Conservation (phyloP, 2,113 vertebrate genomes). For the Athene noctua region DNA sequence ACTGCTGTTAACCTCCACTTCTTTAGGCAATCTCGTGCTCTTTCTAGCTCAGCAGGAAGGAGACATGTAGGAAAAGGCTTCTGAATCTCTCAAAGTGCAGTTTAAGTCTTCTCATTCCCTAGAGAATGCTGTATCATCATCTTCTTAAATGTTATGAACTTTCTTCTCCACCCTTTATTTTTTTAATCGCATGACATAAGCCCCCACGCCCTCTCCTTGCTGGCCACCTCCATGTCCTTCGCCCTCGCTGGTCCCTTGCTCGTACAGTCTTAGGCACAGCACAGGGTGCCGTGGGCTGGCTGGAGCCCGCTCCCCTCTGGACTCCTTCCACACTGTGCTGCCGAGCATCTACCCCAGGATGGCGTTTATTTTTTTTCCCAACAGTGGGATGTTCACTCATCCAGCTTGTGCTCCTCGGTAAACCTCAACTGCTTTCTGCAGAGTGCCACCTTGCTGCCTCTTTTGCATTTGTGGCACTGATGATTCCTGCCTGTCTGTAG, state of each 20-base stretch:
- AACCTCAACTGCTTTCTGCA: neutral
- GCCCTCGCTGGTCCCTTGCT: neutral
- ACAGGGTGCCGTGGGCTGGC: neutral
- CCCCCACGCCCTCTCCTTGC: neutral
- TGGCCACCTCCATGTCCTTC: neutral
- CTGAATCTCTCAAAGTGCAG: neutral
- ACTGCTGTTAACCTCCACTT: neutral
- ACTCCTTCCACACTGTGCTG: neutral
- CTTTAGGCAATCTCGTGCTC: neutral
- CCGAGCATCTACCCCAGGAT: neutral
- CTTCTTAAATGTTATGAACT: neutral
- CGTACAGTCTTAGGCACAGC: accelerated
- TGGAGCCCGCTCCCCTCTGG: neutral
- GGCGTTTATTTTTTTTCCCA: accelerated
- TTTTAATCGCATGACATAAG: neutral
- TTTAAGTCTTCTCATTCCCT: neutral
- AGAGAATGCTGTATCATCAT: neutral
- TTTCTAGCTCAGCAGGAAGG: neutral
- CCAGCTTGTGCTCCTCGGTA: neutral
- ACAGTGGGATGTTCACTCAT: neutral
- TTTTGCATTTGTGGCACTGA: accelerated
- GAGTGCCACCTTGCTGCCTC: neutral
- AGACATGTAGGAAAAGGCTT: neutral
- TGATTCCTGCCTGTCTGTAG: neutral
- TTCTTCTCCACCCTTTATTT: neutral